Base-by-base conservation (phyloP, 2,113 vertebrate genomes). In the Anthoscopus minutus region DNA sequence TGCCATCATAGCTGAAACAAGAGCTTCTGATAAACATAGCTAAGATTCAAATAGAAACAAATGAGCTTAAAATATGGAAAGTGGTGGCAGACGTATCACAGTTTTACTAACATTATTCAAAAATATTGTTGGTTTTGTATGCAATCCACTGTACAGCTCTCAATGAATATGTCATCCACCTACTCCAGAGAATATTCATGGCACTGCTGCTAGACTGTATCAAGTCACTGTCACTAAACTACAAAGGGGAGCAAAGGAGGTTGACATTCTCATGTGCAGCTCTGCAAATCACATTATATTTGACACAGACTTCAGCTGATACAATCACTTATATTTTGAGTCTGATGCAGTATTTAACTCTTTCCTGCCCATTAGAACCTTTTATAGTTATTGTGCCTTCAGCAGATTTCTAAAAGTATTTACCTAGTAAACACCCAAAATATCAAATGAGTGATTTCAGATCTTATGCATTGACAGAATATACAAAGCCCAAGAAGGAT, bases 41-140 rank as follows among this genome's bases (percentile, higher is more conserved):
- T 86, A 38, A 57, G 51, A 80, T 89, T 92, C 37, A 89, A 86
- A 92, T 37, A 38, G 62, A 94, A 65, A 88, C 44, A 86, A 96
- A 92, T 80, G 73, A 88, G 50, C 28, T 71, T 88, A 94, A 96
- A 93, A 77, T 80, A 95, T 60, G 73, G 58, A 91, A 86, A 92
- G 61, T 81, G 40, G 38, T 88, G 64, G 74, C 81, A 94, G 88
- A 79, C 73, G 92, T 86, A 78, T 90, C 94, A 87, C 72, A 76
- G 62, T 66, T 92, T 84, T 65, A 91, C 35, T 86, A 88, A 86
- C 37, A 31, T 71, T 91, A 84, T 89, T 81, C n/a, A 91, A 51
- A 91, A 72, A 80, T 83, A 83, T 61, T 89, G 62, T 88, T 31
- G 1, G 44, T 83, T 96, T 85, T 94, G 54, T 81, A 82, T 88